Evolutionary conservation across 2,113 vertebrate genomes (phyloP).

Genomic region (Semicossyphus pulcher): DNA sequence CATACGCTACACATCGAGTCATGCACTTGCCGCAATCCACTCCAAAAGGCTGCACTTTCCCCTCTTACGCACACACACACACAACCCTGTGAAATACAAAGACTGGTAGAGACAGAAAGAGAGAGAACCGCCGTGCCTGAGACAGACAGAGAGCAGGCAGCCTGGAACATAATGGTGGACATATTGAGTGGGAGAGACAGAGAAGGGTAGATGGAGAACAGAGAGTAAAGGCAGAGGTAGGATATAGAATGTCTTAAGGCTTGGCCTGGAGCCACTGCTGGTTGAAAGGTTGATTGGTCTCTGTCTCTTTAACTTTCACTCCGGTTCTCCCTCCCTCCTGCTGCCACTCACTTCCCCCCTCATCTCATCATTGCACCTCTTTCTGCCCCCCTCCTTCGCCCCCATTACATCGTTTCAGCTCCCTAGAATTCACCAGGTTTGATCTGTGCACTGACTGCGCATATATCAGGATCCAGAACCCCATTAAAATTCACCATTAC

Average conservation of each 20-base stretch:
- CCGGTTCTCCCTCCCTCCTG: not conserved
- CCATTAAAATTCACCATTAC: constrained; percentile 59
- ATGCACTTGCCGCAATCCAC: not conserved
- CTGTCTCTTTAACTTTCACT: constrained; percentile 18
- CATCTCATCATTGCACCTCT: not conserved
- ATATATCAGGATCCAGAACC: constrained; percentile 12
- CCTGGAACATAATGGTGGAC: not conserved
- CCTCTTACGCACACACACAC: not conserved
- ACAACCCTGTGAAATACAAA: constrained; percentile 5
- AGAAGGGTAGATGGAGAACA: constrained; percentile 2
- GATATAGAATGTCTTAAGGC: constrained; percentile 10
- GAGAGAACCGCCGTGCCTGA: not conserved
- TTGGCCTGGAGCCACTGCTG: constrained; percentile 13
- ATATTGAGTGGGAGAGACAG: constrained; percentile 8
- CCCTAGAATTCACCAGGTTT: not conserved
- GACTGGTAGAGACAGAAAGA: not conserved
- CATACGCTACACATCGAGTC: not conserved
- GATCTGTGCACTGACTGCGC: constrained; percentile 10
- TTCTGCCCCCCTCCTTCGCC: too few species aligned
- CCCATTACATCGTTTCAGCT: not conserved
- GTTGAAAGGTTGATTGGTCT: constrained; percentile 17
- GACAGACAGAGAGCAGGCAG: not conserved
- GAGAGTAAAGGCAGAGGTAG: constrained; percentile 5
- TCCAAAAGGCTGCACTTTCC: not conserved
- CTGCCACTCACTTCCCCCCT: not conserved